Evolutionary conservation across 1,140 invertebrate species (phyloP), one percentile per base, ranked within the genome.

Genomic region (Meteorus sp.): DNA sequence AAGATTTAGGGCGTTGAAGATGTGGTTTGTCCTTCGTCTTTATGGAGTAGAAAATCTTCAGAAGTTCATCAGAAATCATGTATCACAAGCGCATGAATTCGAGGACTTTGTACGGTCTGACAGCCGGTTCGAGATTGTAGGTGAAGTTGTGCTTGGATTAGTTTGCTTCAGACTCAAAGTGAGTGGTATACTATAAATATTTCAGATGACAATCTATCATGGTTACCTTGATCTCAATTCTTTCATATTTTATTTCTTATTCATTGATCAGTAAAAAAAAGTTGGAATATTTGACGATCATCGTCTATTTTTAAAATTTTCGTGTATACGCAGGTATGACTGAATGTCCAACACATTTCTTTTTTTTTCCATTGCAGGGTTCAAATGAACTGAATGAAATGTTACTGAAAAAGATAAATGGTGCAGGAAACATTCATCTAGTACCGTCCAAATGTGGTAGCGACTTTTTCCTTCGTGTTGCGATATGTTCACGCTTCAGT

Each of bases 21-120:
- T 99, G 3, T 99, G 97, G 97, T 98, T 99, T 71, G 96, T 98
- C 0, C 73, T 99, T 54, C 83, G 97, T 48, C 80, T 94, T 0
- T 96, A 95, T 66, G 97, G 97, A 0, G 82, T 91, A 0, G 87
- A 93, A 64, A 93, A 94, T 69, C 80, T 99, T 0, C 93, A 96
- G 74, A 85, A 86, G n/a, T 85, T 89, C 70, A 97, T 99, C 47
- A 81, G 95, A 55, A 88, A 89, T 63, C 90, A 93, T 17, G 83
- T 90, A 7, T 78, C 81, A 19, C 80, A 94, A 43, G 94, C 95
- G 0, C 86, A 93, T 61, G 84, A 92, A 62, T 97, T 97, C 70
- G 93, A 92, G 64, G 78, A 83, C 13, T 69, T 92, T 0, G 85
- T 87, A 47, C 69, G 73, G 8, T 70, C 77, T 0, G 94, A 97